A percentile compares a stretch with the other conserved stretches of the same genome.
phyloP scores from a whole-genome alignment of 92 coral and sea anemone species.

The Phymanthus crucifer region DNA sequence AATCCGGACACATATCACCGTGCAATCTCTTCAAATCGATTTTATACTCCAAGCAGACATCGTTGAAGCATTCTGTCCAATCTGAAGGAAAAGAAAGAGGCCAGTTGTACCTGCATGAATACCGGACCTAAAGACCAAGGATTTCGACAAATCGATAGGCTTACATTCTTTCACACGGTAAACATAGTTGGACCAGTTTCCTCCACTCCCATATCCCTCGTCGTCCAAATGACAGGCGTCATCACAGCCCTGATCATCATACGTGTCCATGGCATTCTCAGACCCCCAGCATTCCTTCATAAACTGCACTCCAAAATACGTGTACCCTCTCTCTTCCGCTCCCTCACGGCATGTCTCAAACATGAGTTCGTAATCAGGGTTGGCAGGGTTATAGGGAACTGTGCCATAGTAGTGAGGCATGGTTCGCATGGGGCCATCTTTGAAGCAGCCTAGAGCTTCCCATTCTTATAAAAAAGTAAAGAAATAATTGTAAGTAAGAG shows the following conservation, averaged over 20 bases:
- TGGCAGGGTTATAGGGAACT: background rate
- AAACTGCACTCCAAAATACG: conserved; percentile 45
- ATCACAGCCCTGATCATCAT: conserved; percentile 20
- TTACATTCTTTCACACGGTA: conserved; percentile 17
- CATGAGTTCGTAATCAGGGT: background rate
- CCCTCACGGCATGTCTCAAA: background rate
- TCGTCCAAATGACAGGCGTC: background rate
- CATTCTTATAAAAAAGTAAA: background rate
- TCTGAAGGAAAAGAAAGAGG: background rate
- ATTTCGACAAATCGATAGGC: too few species aligned
- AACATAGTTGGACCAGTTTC: conserved; percentile 18
- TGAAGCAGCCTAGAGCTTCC: conserved; percentile 1
- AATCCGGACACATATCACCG: background rate
- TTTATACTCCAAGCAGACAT: background rate
- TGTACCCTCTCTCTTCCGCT: conserved; percentile 32
- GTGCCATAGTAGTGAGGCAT: conserved; percentile 2
- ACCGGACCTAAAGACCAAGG: too few species aligned
- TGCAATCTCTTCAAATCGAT: background rate
- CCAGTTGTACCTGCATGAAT: too few species aligned
- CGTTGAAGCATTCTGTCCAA: conserved; percentile 14
- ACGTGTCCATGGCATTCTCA: conserved; percentile 10
- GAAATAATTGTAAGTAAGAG: too few species aligned
- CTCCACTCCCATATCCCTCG: conserved; percentile 7
- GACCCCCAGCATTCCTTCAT: conserved; percentile 53
- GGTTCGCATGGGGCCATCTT: background rate